phyloP scores from a whole-genome alignment of 2,797 vertebrate species.

The Craterocephalus amniculus region DNA sequence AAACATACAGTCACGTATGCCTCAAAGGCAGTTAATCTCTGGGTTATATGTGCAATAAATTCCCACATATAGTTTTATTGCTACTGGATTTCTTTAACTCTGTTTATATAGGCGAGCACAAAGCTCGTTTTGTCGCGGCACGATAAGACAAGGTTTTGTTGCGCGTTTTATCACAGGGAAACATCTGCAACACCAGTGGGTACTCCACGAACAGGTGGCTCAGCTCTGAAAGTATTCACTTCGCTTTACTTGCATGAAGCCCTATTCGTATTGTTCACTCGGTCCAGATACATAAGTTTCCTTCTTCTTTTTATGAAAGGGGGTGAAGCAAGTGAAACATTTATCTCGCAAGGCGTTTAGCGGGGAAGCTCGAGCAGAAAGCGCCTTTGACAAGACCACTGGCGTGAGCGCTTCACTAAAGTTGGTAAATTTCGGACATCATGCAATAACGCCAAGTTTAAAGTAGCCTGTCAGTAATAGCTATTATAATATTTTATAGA shows the following conservation, averaged over 20 bases:
- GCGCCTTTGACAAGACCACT: slow-evolving; percentile 62
- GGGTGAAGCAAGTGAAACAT: slow-evolving; percentile 51
- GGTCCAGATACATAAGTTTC: slow-evolving; percentile 49
- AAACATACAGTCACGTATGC: background rate
- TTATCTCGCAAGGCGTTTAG: slow-evolving; percentile 60
- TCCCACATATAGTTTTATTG: slow-evolving; percentile 25
- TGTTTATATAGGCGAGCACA: slow-evolving; percentile 40
- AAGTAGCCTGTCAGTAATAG: background rate
- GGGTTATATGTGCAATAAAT: slow-evolving; percentile 28
- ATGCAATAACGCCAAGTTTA: background rate
- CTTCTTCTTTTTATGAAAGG: slow-evolving; percentile 45
- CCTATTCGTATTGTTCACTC: slow-evolving; percentile 62
- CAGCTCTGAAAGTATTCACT: slow-evolving; percentile 24
- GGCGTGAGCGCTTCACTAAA: slow-evolving; percentile 22
- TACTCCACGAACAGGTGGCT: slow-evolving; percentile 37
- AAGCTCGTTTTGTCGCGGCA: slow-evolving; percentile 37
- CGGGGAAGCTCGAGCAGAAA: slow-evolving; percentile 71
- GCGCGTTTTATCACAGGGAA: slow-evolving; percentile 62
- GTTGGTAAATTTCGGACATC: background rate
- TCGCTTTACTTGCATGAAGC: slow-evolving; percentile 43
- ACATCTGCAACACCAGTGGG: slow-evolving; percentile 61
- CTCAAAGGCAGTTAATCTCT: slow-evolving; percentile 2
- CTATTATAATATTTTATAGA: background rate
- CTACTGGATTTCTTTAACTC: slow-evolving; percentile 25
- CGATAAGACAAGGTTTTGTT: slow-evolving; percentile 54